A percentile compares a stretch with the other conserved stretches of the same genome.
phyloP scores from a whole-genome alignment of 1,140 invertebrate genomes.

The Ceratosolen solmsi region DNA sequence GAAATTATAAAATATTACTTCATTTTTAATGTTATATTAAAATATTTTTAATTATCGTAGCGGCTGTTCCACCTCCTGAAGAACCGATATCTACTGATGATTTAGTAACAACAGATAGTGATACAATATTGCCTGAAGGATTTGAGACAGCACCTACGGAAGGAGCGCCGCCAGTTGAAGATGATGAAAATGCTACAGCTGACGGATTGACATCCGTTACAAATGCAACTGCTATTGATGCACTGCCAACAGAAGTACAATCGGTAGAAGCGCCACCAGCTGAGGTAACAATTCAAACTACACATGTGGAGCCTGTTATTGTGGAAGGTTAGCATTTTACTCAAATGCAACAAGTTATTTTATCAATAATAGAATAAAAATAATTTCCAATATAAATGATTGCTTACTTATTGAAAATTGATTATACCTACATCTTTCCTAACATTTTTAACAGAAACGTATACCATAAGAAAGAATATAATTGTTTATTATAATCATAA shows the following conservation, averaged over 20 bases:
- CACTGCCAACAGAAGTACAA: neutral
- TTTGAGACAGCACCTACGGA: constrained; percentile 51
- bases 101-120: constrained; percentile 67
- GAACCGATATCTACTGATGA: constrained; percentile 65
- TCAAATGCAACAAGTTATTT: too few relatives aligned
- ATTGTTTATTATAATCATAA: too few relatives aligned
- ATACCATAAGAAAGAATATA: too few relatives aligned
- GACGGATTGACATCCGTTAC: neutral
- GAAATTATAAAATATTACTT: too few relatives aligned
- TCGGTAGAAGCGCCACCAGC: neutral
- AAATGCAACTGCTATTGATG: neutral
- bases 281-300: neutral
- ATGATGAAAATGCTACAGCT: neutral
- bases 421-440: too few relatives aligned
- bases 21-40: too few relatives aligned
- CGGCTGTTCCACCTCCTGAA: constrained; percentile 69
- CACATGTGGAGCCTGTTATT: neutral
- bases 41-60: too few relatives aligned
- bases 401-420: too few relatives aligned
- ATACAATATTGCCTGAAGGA: constrained; percentile 59
- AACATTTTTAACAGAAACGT: too few relatives aligned
- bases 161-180: neutral
- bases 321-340: neutral
- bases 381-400: too few relatives aligned
- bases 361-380: too few relatives aligned